phyloP scores from a whole-genome alignment of 2,888 invertebrate genomes.

The Mechanitis mazaeus region DNA sequence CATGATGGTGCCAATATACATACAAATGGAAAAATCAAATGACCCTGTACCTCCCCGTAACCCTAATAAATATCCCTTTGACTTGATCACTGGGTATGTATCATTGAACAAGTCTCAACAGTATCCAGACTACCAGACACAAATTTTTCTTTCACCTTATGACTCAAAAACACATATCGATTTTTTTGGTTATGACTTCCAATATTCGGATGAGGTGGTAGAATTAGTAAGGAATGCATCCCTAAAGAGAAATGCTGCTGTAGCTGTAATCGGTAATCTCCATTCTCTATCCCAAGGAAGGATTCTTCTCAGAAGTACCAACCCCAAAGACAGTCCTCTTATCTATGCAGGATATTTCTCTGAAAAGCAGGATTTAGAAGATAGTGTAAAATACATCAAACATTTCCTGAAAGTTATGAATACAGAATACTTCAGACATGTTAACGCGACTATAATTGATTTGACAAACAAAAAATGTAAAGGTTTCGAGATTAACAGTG shows the following conservation, averaged over 20 bases:
- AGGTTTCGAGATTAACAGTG: conserved; percentile 31
- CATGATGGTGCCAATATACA: conserved; percentile 23
- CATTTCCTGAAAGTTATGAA: conserved; percentile 39
- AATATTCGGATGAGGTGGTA: conserved; percentile 49
- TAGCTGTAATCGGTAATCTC: conserved; percentile 23
- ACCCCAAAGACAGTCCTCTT: conserved; percentile 40
- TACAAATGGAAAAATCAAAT: conserved; percentile 45
- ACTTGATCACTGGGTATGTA: conserved; percentile 31
- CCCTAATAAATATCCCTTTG: conserved; percentile 32
- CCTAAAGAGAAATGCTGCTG: conserved; percentile 27
- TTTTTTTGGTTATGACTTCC: conserved; percentile 58
- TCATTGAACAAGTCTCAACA: conserved; percentile 33
- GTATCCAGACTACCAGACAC: conserved; percentile 37
- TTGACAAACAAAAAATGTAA: conserved; percentile 33
- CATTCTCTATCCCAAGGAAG: conserved; percentile 55
- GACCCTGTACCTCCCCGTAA: conserved; percentile 41
- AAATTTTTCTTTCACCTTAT: conserved; percentile 25
- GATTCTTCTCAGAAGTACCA: conserved; percentile 36
- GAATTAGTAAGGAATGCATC: conserved; percentile 35
- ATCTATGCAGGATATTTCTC: conserved; percentile 39
- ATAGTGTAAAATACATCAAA: conserved; percentile 35
- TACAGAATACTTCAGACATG: conserved; percentile 37
- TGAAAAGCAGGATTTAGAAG: conserved; percentile 38
- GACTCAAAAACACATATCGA: conserved; percentile 14
- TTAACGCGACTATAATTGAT: conserved; percentile 26